Percentiles rank a stretch among this genome's conserved stretches.
Conservation (phyloP, 2,888 invertebrate genomes). For the Mythimna ferrago region DNA sequence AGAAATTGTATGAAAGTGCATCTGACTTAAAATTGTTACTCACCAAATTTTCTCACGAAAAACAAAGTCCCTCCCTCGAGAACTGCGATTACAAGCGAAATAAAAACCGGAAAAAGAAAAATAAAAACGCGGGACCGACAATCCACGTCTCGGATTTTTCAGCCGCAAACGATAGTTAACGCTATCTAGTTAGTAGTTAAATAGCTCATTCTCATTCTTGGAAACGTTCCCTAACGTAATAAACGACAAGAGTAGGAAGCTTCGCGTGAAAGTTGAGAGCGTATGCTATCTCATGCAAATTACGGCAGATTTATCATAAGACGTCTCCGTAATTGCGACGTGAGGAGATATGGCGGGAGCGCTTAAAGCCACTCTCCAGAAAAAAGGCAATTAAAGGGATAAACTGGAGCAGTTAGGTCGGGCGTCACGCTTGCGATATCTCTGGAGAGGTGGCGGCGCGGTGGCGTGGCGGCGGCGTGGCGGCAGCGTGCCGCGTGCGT, state of each 20-base stretch:
- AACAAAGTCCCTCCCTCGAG: slow-evolving; percentile 64
- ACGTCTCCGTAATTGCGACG: slow-evolving; percentile 90
- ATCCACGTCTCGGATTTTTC: slow-evolving; percentile 68
- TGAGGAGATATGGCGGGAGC: slow-evolving; percentile 89
- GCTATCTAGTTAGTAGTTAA: slow-evolving; percentile 88
- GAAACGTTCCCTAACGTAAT: slow-evolving; percentile 89
- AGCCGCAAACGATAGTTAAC: slow-evolving; percentile 80
- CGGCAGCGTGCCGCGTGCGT: slow-evolving; percentile 73
- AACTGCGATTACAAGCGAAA: slow-evolving; percentile 64
- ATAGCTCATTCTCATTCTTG: slow-evolving; percentile 89
- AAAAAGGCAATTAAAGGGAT: slow-evolving; percentile 91
- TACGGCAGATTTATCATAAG: slow-evolving; percentile 91
- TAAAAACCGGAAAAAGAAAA: slow-evolving; percentile 62
- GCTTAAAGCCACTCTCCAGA: slow-evolving; percentile 87
- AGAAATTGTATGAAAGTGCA: slow-evolving; percentile 84
- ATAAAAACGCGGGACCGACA: slow-evolving; percentile 63
- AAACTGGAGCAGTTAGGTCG: slow-evolving; percentile 88
- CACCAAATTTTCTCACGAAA: slow-evolving; percentile 73
- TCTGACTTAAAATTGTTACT: slow-evolving; percentile 82
- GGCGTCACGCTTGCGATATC: slow-evolving; percentile 86
- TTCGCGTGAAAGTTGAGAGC: slow-evolving; percentile 90
- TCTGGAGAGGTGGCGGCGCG: slow-evolving; percentile 72
- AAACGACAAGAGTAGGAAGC: slow-evolving; percentile 89
- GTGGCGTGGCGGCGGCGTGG: slow-evolving; percentile 64
- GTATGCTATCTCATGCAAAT: slow-evolving; percentile 91